Evolutionary conservation across 2,797 vertebrate species (phyloP).

Genomic region (Yasuhikotakia modesta): DNA sequence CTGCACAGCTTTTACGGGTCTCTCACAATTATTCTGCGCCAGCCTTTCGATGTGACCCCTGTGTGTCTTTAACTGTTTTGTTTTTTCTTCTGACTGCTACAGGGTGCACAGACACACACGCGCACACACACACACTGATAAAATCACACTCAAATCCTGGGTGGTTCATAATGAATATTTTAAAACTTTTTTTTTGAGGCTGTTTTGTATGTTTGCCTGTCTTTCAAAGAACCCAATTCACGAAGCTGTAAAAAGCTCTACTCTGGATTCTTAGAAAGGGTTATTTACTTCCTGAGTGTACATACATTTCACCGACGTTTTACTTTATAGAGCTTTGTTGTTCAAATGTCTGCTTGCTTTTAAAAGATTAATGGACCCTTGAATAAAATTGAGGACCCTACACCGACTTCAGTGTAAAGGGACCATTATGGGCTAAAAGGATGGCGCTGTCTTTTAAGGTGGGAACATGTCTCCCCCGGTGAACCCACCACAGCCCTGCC

Average conservation of each 20-base stretch:
- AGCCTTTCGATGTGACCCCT: constrained; percentile 19
- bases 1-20: constrained; percentile 20
- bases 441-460: constrained; percentile 39
- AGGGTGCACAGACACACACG: no score
- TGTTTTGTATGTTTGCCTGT: constrained; percentile 13
- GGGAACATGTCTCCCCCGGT: constrained; percentile 28
- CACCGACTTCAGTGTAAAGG: constrained; percentile 37
- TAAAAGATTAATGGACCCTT: constrained; percentile 32
- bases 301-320: constrained; percentile 38
- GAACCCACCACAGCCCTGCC: constrained; percentile 61
- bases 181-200: constrained; percentile 14
- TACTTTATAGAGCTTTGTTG: constrained; percentile 36
- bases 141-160: constrained; percentile 22
- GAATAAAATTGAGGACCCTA: constrained; percentile 5
- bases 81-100: constrained; percentile 17
- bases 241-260: constrained; percentile 24
- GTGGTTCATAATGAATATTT: constrained; percentile 38
- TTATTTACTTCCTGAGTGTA: constrained; percentile 19
- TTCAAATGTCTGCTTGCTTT: constrained; percentile 6
- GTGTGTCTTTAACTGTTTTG: constrained; percentile 5
- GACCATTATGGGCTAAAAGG: constrained; percentile 44
- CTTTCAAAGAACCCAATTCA: constrained; percentile 35
- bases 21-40: constrained; percentile 24
- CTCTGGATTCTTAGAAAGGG: constrained; percentile 6
- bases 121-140: constrained; percentile 6